phyloP scores from a whole-genome alignment of 2,113 vertebrate genomes.

The Ia io region DNA sequence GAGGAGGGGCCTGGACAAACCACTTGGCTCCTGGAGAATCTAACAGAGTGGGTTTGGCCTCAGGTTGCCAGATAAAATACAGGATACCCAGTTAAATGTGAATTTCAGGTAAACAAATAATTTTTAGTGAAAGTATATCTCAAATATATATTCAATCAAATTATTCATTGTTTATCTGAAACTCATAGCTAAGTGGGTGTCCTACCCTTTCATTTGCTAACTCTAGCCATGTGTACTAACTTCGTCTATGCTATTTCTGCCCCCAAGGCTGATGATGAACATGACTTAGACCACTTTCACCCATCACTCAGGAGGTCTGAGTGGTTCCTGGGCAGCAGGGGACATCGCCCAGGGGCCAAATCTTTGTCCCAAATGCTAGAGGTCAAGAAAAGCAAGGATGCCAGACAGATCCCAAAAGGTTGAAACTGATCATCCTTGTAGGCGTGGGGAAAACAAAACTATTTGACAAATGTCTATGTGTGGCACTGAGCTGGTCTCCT shows the following conservation, averaged over 20 bases:
- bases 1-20: neutral
- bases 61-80: neutral
- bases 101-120: neutral
- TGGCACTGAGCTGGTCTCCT: neutral
- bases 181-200: neutral
- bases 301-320: neutral
- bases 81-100: neutral
- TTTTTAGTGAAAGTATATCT: neutral
- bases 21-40: neutral
- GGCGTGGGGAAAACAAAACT: neutral
- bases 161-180: neutral
- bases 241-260: neutral
- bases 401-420: neutral
- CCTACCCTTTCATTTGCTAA: neutral
- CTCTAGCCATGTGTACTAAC: neutral
- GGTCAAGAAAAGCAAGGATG: neutral
- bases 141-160: neutral
- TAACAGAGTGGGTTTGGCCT: neutral
- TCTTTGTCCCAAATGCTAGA: neutral
- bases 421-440: neutral
- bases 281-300: neutral
- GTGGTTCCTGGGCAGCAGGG: neutral
- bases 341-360: neutral
- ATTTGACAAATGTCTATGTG: neutral
- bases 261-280: neutral